phyloP scores from a whole-genome alignment of 2,113 vertebrate genomes.

The Coreoperca whiteheadi region DNA sequence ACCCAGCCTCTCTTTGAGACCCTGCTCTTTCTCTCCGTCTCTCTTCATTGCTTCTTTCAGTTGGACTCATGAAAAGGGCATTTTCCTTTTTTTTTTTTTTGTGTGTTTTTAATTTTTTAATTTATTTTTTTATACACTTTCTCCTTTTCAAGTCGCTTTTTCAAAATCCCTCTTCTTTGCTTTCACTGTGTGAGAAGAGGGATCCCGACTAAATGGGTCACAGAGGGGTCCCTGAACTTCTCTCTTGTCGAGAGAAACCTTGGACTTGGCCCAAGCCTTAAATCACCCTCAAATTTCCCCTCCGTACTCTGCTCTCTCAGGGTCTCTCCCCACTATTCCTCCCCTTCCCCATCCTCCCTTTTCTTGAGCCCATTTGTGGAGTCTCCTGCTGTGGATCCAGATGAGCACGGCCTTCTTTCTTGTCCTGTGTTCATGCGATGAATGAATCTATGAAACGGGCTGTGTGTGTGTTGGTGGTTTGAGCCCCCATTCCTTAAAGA shows the following conservation, averaged over 20 bases:
- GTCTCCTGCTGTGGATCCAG: constrained; percentile 65
- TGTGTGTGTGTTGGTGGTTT: background rate
- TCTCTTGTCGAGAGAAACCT: constrained; percentile 24
- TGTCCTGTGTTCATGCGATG: constrained; percentile 1
- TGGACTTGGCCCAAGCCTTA: constrained; percentile 55
- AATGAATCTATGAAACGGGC: constrained; percentile 23
- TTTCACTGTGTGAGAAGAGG: constrained; percentile 33
- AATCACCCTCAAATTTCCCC: constrained; percentile 58
- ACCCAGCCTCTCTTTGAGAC: constrained; percentile 34
- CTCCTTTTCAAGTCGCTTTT: constrained; percentile 41
- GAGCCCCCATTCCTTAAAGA: constrained; percentile 19
- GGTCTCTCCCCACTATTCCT: constrained; percentile 22
- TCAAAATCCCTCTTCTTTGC: constrained; percentile 20
- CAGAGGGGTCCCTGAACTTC: constrained; percentile 57
- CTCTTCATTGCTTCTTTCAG: constrained; percentile 4
- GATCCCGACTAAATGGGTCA: constrained; percentile 56
- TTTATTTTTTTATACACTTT: constrained; percentile 17
- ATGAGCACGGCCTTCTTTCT: constrained; percentile 43
- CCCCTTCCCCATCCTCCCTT: background rate
- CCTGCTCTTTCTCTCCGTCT: background rate
- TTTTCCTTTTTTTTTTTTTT: too few relatives aligned
- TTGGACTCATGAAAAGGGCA: constrained; percentile 35
- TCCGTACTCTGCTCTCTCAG: constrained; percentile 1
- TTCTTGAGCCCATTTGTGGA: constrained; percentile 27
- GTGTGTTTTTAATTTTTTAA: too few relatives aligned